These are phyloP conservation scores for Meriones unguiculatus DNA, from an alignment of 2,113 vertebrate genomes.

Conservation along the genomic window DNA sequence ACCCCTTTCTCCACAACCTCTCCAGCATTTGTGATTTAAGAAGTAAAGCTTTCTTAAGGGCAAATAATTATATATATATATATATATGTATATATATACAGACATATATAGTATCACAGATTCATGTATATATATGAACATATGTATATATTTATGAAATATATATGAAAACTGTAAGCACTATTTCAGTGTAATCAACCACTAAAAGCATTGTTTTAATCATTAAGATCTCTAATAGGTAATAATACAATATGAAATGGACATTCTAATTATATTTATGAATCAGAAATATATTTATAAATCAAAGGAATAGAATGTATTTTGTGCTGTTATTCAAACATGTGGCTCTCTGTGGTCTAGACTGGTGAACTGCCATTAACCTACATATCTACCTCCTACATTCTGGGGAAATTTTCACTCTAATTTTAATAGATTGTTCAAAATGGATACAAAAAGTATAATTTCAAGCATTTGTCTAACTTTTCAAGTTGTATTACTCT, in stretches of 20 bases:
- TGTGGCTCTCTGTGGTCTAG: not conserved
- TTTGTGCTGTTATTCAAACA: not conserved
- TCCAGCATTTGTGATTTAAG: not conserved
- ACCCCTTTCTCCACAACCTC: too few relatives aligned
- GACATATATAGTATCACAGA: not conserved
- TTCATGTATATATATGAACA: not conserved
- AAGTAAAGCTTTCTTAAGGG: not conserved
- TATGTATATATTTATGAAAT: not conserved
- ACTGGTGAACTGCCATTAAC: not conserved
- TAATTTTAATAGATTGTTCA: not conserved
- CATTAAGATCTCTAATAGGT: not conserved
- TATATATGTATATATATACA: not conserved
- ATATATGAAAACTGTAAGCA: not conserved
- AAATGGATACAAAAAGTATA: not conserved
- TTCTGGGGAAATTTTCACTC: not conserved
- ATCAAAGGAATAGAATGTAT: not conserved
- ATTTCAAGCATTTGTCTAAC: not conserved
- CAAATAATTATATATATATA: not conserved
- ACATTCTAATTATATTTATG: not conserved
- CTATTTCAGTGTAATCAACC: not conserved
- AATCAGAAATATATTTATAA: not conserved
- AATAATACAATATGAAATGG: slow-evolving; percentile 7
- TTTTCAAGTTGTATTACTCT: not conserved
- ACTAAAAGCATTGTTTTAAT: not conserved
- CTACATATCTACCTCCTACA: too few relatives aligned